Percentiles rank a stretch among this genome's conserved stretches.
Conservation (phyloP, 2,113 vertebrate species). For the Laticauda colubrina region DNA sequence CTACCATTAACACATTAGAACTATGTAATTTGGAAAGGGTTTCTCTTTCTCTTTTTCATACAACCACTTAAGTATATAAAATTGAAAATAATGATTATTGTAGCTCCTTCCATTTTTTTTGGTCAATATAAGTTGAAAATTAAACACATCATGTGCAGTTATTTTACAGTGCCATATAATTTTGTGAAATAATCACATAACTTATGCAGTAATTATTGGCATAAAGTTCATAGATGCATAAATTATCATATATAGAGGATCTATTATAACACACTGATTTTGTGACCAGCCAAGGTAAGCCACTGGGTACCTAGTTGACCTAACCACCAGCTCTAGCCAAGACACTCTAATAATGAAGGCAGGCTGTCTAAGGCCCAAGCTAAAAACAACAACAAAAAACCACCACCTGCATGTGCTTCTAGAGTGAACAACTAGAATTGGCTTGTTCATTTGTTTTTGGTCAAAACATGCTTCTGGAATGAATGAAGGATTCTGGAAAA, state of each 20-base stretch:
- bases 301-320: conserved; percentile 68
- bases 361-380: conserved; percentile 50
- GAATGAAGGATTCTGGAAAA: background rate
- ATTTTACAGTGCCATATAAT: conserved; percentile 74
- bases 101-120: conserved; percentile 72
- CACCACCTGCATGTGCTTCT: background rate
- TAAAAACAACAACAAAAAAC: conserved; percentile 35
- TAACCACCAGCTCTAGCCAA: conserved; percentile 52
- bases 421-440: background rate
- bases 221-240: conserved; percentile 75
- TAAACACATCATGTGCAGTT: conserved; percentile 73
- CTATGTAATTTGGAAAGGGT: conserved; percentile 77
- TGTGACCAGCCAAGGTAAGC: conserved; percentile 69
- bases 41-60: conserved; percentile 75
- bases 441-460: background rate
- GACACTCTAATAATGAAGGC: conserved; percentile 56
- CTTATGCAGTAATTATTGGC: conserved; percentile 74
- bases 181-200: conserved; percentile 73
- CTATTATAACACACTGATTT: conserved; percentile 69
- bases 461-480: background rate
- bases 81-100: conserved; percentile 81
- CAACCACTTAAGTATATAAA: conserved; percentile 82
- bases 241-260: conserved; percentile 65
- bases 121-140: conserved; percentile 73
- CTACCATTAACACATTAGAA: conserved; percentile 77